phyloP scores from a whole-genome alignment of 92 coral and sea anemone genomes.

The Phenganax marumi region DNA sequence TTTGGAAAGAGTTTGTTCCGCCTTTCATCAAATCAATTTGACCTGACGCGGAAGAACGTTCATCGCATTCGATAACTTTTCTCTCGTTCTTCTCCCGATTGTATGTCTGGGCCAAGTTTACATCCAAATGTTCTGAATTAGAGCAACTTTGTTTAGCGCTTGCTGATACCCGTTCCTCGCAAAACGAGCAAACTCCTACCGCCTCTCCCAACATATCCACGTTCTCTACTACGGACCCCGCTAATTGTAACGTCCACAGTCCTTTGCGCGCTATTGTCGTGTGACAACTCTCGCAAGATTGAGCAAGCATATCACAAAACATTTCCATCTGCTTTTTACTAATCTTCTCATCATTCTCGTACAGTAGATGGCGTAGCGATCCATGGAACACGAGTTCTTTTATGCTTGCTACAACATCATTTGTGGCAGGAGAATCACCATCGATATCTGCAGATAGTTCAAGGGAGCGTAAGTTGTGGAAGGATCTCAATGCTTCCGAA shows the following conservation, averaged over 20 bases:
- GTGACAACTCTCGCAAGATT: not conserved
- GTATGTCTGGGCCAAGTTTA: not conserved
- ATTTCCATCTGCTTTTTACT: not conserved
- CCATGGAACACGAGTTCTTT: slow-evolving; percentile 11
- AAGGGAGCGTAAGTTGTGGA: not conserved
- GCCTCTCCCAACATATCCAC: not conserved
- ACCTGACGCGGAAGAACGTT: not conserved
- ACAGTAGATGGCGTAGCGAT: not conserved
- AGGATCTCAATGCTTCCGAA: not conserved
- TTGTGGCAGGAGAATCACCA: not conserved
- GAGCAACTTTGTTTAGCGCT: not conserved
- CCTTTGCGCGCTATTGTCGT: not conserved
- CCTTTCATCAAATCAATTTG: not conserved
- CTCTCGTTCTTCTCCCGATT: not conserved
- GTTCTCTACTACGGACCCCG: not conserved
- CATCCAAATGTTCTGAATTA: not conserved
- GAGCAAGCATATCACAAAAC: not conserved
- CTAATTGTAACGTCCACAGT: slow-evolving; percentile 17
- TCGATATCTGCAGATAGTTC: not conserved
- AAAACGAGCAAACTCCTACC: slow-evolving; percentile 15
- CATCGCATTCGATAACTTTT: not conserved
- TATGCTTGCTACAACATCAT: not conserved
- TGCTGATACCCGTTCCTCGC: slow-evolving; percentile 3
- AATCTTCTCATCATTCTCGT: not conserved
- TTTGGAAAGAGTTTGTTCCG: not conserved